Conservation (phyloP, 2,888 invertebrate species). For the Pecten maximus region DNA sequence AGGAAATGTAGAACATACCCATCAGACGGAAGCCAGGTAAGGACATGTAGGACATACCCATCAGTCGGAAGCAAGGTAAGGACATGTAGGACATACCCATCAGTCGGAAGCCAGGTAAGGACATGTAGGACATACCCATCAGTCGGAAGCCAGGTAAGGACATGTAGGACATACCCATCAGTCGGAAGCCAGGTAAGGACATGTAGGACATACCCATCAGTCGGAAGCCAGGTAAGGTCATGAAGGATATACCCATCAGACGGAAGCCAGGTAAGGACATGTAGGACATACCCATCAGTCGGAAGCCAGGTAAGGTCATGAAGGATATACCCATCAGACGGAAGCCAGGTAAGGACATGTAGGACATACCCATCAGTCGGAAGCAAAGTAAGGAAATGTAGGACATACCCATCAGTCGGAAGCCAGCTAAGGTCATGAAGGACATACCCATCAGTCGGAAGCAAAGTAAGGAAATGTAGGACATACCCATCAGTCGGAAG, state of each 20-base stretch:
- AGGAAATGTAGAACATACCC: slow-evolving; percentile 54
- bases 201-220: slow-evolving; percentile 57
- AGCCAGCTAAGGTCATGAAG: slow-evolving; percentile 46
- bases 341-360: slow-evolving; percentile 51
- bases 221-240: slow-evolving; percentile 43
- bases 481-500: slow-evolving; percentile 48
- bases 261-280: slow-evolving; percentile 44
- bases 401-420: slow-evolving; percentile 49
- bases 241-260: slow-evolving; percentile 51
- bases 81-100: slow-evolving; percentile 59
- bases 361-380: slow-evolving; percentile 52
- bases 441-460: slow-evolving; percentile 50
- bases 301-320: slow-evolving; percentile 45
- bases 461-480: slow-evolving; percentile 55
- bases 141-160: slow-evolving; percentile 44
- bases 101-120: slow-evolving; percentile 43
- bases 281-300: slow-evolving; percentile 56
- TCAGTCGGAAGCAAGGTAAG: slow-evolving; percentile 42
- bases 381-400: slow-evolving; percentile 54
- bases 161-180: slow-evolving; percentile 57
- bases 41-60: slow-evolving; percentile 59
- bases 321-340: slow-evolving; percentile 50
- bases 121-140: slow-evolving; percentile 58
- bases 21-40: slow-evolving; percentile 42
- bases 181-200: slow-evolving; percentile 44